Base-by-base conservation (phyloP, 1,140 invertebrate species). In the Drosophila mauritiana region DNA sequence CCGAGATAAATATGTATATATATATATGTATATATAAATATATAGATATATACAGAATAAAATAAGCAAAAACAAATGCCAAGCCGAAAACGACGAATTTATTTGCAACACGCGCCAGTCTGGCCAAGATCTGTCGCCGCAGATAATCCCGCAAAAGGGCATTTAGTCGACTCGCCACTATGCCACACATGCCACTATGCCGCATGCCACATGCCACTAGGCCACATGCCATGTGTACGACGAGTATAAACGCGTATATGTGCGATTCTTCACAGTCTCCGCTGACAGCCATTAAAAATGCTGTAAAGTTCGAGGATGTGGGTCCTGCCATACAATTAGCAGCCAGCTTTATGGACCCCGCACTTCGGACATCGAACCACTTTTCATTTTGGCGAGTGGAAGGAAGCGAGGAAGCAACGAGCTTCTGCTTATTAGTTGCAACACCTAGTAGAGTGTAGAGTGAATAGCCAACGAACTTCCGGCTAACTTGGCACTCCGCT, bases 81-180 rank as follows among this genome's bases (percentile, higher is more conserved):
- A 55, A 40, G 40, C 45, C 45, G 56, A 56, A 57, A 73, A 15
- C 77, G 65, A 68, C 46, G 79, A 85, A 76, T 85, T 86, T 74
- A 85, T 85, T 72, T 74, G 74, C 56, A 65, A 80, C 82, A 86
- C 82, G 82, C 82, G 82, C 82, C 81, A 81, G 78, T 85, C 81
- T 81, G 73, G 68, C 48, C 48, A 51, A 69, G 54, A 64, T 62
- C 61, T 62, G 42, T 31, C 31, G 64, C 67, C 63, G 65, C 64
- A 70, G 67, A 70, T 68, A 68, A 68, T 69, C 64, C 61, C 63
- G 63, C 51, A 70, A 70, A 69, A 22, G 31, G 48, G 64, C 63
- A 69, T 69, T 70, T 69, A 54, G 57, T 59, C 31, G 68, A 48
- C 56, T 73, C 42, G 22, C 22, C 43, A 57, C 46, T 45, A 27